Conservation (phyloP, 1,140 invertebrate genomes). For the Nixonia krombeini region DNA sequence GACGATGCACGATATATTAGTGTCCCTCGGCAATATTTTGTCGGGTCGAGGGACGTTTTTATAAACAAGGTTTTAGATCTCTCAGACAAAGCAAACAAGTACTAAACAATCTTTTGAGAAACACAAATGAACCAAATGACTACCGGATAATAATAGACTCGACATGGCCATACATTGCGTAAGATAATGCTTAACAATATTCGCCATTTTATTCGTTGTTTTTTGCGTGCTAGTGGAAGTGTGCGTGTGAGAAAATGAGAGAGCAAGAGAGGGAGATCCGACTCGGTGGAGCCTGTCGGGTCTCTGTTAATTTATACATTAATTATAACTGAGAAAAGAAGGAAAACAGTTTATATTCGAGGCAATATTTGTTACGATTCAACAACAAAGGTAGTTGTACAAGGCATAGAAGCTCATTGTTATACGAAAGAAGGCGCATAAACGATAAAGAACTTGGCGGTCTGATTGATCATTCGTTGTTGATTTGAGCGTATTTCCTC, state of each 20-base stretch:
- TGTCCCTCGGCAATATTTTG: conserved; percentile 69
- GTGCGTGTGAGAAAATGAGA: conserved; percentile 28
- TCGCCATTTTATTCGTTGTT: conserved; percentile 50
- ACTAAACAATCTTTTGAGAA: conserved; percentile 12
- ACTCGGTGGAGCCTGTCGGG: not conserved
- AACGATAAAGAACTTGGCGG: not conserved
- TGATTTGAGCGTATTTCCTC: not conserved
- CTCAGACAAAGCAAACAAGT: conserved; percentile 42
- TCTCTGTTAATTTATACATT: conserved; percentile 12
- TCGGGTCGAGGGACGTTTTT: conserved; percentile 67
- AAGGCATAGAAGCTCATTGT: conserved; percentile 2
- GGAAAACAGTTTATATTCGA: conserved; percentile 66
- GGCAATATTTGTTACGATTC: conserved; percentile 70
- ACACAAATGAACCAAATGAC: conserved; percentile 53
- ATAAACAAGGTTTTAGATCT: conserved; percentile 62
- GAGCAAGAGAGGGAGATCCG: conserved; percentile 13
- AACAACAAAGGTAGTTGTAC: conserved; percentile 58
- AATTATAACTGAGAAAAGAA: conserved; percentile 25
- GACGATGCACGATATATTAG: conserved; percentile 60
- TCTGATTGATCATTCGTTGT: not conserved
- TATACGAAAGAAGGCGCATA: not conserved
- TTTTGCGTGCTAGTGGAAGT: conserved; percentile 18
- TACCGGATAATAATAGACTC: conserved; percentile 52
- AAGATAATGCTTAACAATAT: conserved; percentile 45
- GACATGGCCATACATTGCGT: conserved; percentile 59